Evolutionary conservation across 2,113 vertebrate species (phyloP).

Genomic region (Corvus cornix): DNA sequence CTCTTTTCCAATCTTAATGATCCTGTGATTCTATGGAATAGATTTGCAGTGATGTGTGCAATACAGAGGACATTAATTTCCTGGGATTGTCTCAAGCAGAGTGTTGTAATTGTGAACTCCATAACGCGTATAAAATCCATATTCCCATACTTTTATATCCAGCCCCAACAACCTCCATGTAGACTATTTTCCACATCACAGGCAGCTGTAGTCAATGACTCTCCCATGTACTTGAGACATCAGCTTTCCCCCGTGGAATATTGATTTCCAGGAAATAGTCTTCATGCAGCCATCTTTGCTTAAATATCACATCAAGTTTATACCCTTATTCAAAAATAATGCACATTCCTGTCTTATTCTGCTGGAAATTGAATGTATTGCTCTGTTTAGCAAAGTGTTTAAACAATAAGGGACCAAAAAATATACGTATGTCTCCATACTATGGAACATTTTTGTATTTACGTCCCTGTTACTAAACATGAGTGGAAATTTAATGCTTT

Average conservation of each 20-base stretch:
- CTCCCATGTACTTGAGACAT: not conserved
- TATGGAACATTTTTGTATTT: not conserved
- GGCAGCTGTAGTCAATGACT: constrained; percentile 23
- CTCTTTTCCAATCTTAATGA: not conserved
- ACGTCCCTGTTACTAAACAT: not conserved
- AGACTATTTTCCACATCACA: not conserved
- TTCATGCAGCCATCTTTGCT: not conserved
- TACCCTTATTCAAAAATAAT: not conserved
- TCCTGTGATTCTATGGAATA: not conserved
- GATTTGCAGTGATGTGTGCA: not conserved
- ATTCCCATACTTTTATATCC: constrained; percentile 9
- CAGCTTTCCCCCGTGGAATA: not conserved
- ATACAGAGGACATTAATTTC: constrained; percentile 5
- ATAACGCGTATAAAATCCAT: constrained; percentile 21
- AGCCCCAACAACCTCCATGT: not conserved
- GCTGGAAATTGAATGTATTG: not conserved
- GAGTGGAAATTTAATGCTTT: not conserved
- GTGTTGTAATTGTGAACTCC: not conserved
- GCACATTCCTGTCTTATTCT: not conserved
- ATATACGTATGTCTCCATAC: not conserved
- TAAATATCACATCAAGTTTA: not conserved
- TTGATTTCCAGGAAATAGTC: constrained; percentile 51
- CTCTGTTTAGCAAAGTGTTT: not conserved
- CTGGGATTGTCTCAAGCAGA: not conserved
- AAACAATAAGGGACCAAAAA: not conserved